Conservation (phyloP, 2,888 invertebrate species). For the Mesorhabditis belari region DNA sequence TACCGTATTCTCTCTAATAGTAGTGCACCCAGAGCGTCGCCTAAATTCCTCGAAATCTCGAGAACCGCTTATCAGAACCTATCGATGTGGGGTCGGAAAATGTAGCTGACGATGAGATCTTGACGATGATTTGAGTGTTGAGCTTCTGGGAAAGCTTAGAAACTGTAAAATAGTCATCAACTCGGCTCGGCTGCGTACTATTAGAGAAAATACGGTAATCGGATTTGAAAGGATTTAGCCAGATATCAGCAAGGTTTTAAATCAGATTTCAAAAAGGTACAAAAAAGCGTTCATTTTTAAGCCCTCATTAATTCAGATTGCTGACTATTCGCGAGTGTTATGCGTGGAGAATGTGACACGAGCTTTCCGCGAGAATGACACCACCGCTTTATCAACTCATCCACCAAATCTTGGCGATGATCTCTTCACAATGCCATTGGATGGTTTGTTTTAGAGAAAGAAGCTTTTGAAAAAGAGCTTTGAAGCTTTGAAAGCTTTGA, state of each 20-base stretch:
- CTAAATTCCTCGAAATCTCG: no score
- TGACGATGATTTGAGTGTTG: no score
- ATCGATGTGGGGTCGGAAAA: no score
- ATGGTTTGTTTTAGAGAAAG: conserved; percentile 15
- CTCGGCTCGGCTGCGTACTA: no score
- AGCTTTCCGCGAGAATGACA: conserved; percentile 44
- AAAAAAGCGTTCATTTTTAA: neutral
- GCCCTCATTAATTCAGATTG: conserved; percentile 11
- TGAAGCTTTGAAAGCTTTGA: no score
- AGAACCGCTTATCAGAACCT: no score
- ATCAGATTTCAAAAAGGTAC: neutral
- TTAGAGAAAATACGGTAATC: no score
- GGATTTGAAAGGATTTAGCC: neutral
- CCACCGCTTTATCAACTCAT: conserved; percentile 40
- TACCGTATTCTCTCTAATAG: no score
- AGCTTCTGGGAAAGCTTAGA: no score
- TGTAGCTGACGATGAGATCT: no score
- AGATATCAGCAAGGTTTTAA: neutral
- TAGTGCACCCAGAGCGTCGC: no score
- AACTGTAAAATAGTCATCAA: no score
- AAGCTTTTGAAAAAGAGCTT: conserved; percentile 24
- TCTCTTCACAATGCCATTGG: conserved; percentile 43
- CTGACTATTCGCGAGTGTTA: conserved; percentile 31
- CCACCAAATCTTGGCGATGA: conserved; percentile 43
- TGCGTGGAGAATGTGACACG: conserved; percentile 50